Base-by-base conservation (phyloP, 2,888 invertebrate genomes). In the Euclidia mi region DNA sequence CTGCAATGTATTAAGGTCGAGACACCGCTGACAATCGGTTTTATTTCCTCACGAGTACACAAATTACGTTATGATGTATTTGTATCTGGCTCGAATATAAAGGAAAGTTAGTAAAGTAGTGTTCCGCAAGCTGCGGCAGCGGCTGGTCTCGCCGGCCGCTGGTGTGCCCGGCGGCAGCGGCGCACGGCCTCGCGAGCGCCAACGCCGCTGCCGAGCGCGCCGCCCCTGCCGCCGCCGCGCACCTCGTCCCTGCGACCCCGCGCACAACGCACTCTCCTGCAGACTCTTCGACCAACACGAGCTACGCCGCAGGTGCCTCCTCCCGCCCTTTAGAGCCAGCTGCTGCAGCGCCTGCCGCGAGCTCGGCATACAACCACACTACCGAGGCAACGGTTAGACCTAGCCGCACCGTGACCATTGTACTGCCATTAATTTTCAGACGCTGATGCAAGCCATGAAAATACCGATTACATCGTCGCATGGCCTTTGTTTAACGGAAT, bases 101-200 rank as follows among this genome's bases (percentile, higher is more conserved):
- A n/a, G n/a, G 18, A 2, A 18, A 0, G 1, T 9, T 14, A 0
- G 7, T 15, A 35, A 15, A 7, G n/a, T 78, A 96, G 96, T 96
- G 96, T 82, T 96, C 96, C 0, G 88, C 94, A 32, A 95, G 92
- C 0, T 96, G 96, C 72, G 96, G 96, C 0, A 90, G 91, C 0
- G 96, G 96, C 0, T 76, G 95, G 1, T 95, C 96, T 9, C 89
- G 90, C 0, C 91, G 96, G 2, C 94, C 95, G 0, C 87, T 95
- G 0, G 79, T 90, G 1, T 96, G 96, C 66, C 94, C 95, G 0
- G 95, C 95, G 0, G 71, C 92, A 0, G 96, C 76, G 96, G 95
- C 0, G 88, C 94, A 1, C 88, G 88, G 38, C 95, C 95, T 0
- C 90, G 92, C 12, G 91, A 94, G 62, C 95, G 95, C 42, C 91